Conservation (phyloP, 2,888 invertebrate species). For the Parelbella ahira region DNA sequence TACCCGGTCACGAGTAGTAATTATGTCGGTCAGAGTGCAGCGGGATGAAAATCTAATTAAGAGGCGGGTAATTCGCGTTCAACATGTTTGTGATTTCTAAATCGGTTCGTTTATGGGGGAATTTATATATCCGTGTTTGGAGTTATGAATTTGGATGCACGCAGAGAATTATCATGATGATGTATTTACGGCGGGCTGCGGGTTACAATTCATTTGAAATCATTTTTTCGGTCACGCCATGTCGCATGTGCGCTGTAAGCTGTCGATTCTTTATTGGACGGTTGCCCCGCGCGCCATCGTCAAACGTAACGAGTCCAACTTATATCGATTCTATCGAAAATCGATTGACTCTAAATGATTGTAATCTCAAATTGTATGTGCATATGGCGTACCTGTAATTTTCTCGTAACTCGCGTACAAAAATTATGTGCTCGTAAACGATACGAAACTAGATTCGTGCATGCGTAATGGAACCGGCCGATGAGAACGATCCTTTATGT, state of each 20-base stretch:
- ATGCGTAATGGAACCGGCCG: constrained; percentile 23
- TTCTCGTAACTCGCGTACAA: constrained; percentile 23
- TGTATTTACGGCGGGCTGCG: constrained; percentile 61
- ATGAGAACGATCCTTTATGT: constrained; percentile 25
- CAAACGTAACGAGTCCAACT: constrained; percentile 50
- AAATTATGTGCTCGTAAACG: constrained; percentile 11
- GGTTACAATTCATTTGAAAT: constrained; percentile 68
- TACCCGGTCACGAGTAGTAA: constrained; percentile 73
- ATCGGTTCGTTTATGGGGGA: constrained; percentile 14
- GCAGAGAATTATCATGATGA: constrained; percentile 65
- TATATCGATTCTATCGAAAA: constrained; percentile 41
- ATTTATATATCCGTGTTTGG: constrained; percentile 43
- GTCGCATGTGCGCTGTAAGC: constrained; percentile 69
- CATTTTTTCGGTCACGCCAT: constrained; percentile 77
- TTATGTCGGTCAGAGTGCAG: constrained; percentile 80
- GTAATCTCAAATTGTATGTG: constrained; percentile 51
- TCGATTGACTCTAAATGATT: constrained; percentile 51
- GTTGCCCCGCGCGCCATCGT: constrained; percentile 57
- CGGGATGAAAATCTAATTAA: constrained; percentile 77
- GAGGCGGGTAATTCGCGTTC: constrained; percentile 67
- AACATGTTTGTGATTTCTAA: constrained; percentile 34
- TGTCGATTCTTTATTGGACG: constrained; percentile 70
- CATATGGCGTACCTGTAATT: constrained; percentile 49
- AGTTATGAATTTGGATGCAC: constrained; percentile 49
- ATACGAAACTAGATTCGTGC: constrained; percentile 24